phyloP scores from a whole-genome alignment of 1,140 invertebrate species.

The Acarapis woodi region DNA sequence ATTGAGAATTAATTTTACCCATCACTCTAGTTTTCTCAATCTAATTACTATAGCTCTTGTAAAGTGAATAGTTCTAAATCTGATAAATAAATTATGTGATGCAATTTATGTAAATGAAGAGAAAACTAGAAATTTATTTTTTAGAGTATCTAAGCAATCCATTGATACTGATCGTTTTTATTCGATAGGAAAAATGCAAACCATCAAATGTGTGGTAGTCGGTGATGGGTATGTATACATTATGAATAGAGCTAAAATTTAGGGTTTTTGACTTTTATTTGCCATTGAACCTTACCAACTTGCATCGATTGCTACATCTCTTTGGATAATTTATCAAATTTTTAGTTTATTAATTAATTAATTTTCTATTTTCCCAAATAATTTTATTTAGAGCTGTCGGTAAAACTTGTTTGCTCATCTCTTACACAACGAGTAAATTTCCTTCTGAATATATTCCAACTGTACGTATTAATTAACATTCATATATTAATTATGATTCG shows the following conservation, averaged over 20 bases:
- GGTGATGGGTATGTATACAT: conserved; percentile 29
- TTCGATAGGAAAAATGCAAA: no score
- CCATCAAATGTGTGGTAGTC: conserved; percentile 93
- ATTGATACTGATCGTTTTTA: no score
- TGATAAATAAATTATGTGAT: no score
- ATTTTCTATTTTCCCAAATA: conserved; percentile 1
- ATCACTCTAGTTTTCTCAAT: no score
- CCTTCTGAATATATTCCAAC: conserved; percentile 86
- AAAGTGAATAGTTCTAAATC: no score
- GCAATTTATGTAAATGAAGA: no score
- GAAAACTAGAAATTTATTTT: no score
- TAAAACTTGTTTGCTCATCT: conserved; percentile 96
- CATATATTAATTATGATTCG: neutral
- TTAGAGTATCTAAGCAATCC: no score
- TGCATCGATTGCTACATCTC: neutral
- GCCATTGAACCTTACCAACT: neutral
- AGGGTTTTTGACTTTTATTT: neutral
- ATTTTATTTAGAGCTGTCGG: no score
- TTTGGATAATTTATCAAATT: no score
- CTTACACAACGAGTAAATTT: conserved; percentile 93
- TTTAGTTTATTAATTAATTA: neutral
- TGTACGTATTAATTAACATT: neutral
- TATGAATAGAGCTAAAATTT: neutral
- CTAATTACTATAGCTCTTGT: no score
- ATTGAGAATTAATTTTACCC: no score